Evolutionary conservation across 2,888 invertebrate species (phyloP).

Genomic region (Timema podura): DNA sequence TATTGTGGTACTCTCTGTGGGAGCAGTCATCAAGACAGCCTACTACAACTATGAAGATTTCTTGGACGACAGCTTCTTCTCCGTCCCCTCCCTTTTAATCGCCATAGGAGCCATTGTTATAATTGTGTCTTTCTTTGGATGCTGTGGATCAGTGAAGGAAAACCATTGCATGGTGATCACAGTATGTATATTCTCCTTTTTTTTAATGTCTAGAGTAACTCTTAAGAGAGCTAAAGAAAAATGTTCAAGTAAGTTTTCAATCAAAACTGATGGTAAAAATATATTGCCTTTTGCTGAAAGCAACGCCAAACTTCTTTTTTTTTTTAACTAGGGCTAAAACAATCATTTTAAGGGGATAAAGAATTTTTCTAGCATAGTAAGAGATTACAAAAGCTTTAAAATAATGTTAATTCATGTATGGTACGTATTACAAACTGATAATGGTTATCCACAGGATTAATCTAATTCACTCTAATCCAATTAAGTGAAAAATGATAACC

Average conservation of each 20-base stretch:
- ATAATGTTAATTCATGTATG: too few relatives aligned
- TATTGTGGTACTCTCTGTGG: conserved; percentile 69
- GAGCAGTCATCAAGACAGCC: conserved; percentile 62
- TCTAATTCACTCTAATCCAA: too few relatives aligned
- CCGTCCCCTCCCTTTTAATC: conserved; percentile 45
- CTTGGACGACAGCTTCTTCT: conserved; percentile 63
- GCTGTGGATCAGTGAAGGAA: conserved; percentile 21
- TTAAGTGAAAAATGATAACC: too few relatives aligned
- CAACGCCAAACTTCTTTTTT: too few relatives aligned
- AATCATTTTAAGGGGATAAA: too few relatives aligned
- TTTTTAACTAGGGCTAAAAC: too few relatives aligned
- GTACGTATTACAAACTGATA: too few relatives aligned
- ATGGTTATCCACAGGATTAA: too few relatives aligned
- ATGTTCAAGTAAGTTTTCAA: background rate
- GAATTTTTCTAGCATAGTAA: too few relatives aligned
- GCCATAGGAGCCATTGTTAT: conserved; percentile 16
- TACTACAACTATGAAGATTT: conserved; percentile 65
- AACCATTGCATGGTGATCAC: conserved; percentile 23
- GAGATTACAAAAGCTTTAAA: too few relatives aligned
- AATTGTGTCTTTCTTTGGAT: conserved; percentile 20
- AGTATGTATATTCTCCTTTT: conserved; percentile 10
- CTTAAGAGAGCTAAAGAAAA: background rate
- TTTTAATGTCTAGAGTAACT: background rate
- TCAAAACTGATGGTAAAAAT: background rate
- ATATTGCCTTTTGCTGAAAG: too few relatives aligned